Evolutionary conservation across 2,888 invertebrate genomes (phyloP), one percentile per base, ranked within the genome.

Genomic region (Pogonocherus hispidulus): DNA sequence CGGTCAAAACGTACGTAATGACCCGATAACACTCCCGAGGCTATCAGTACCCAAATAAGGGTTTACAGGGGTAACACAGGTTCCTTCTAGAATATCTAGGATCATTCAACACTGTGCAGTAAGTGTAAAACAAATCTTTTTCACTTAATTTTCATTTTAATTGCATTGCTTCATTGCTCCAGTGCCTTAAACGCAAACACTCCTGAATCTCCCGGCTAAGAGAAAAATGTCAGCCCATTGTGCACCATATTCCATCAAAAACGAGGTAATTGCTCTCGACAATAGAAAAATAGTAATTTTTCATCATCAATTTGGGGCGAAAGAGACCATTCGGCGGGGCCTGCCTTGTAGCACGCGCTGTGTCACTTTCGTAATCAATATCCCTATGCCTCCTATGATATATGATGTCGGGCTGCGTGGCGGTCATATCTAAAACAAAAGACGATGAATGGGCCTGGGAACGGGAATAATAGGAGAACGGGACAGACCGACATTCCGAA

Each of bases 371-470:
- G n/a, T 41, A n/a, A 41, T 41, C 41, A 41, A 41, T 41, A 41
- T 14, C 14, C n/a, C n/a, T n/a, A n/a, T n/a, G 41, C 32, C 32
- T 32, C 9, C 41, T n/a, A 41, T 41, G 41, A 41, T 41, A n/a
- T 41, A 41, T 41, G 41, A 41, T 16, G 41, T 41, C 14, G 41
- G 41, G 4, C 41, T 41, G 41, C 41, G 14, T 41, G 41, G 41
- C 41, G 41, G 14, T 41, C 41, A 41, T 41, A 41, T n/a, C 41
- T 16, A 14, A 41, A 41, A 41, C 41, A 41, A 41, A 41, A 41
- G 41, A 16, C 41, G 41, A 41, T 41, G 41, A 41, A 41, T 41
- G 41, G 41, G 41, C n/a, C 41, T 14, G 16, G 41, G 16, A 41
- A 14, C 41, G n/a, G 14, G 41, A 41, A 41, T 41, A 41, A 41